Evolutionary conservation across 2,888 invertebrate species (phyloP).

Genomic region (Miltochrista miniata): DNA sequence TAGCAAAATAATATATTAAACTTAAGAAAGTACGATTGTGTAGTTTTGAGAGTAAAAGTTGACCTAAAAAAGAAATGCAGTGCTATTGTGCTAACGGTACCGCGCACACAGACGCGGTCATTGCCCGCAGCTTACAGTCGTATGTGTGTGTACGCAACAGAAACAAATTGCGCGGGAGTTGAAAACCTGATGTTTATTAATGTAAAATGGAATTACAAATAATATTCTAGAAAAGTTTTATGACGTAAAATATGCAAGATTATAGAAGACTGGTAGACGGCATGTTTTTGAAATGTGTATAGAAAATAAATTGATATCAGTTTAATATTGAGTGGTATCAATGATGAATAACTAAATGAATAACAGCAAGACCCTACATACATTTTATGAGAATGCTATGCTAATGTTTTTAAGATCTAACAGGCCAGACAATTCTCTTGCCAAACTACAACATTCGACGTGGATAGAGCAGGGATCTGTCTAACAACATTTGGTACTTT

Average conservation of each 20-base stretch:
- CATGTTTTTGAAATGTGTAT: too few species aligned
- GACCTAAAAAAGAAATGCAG: conserved; percentile 52
- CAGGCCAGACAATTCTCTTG: too few species aligned
- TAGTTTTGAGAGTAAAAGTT: conserved; percentile 42
- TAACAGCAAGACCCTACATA: too few species aligned
- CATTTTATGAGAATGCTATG: too few species aligned
- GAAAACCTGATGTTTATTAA: conserved; percentile 36
- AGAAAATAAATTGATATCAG: too few species aligned
- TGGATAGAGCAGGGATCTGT: too few species aligned
- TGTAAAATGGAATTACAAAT: conserved; percentile 9
- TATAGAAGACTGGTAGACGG: background rate
- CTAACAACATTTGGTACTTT: too few species aligned
- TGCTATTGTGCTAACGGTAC: conserved; percentile 71
- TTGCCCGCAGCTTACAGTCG: conserved; percentile 32
- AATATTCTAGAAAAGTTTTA: conserved; percentile 1
- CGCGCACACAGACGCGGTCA: conserved; percentile 52
- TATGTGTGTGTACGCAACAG: conserved; percentile 23
- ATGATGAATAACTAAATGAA: too few species aligned
- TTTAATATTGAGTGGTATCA: too few species aligned
- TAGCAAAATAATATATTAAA: conserved; percentile 1
- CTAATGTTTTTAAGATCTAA: too few species aligned
- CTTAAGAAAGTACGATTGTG: conserved; percentile 29
- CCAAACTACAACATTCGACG: too few species aligned
- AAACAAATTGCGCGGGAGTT: conserved; percentile 54
- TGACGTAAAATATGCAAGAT: background rate